Evolutionary conservation across 2,113 vertebrate species (phyloP).

Genomic region (Percina caprodes): DNA sequence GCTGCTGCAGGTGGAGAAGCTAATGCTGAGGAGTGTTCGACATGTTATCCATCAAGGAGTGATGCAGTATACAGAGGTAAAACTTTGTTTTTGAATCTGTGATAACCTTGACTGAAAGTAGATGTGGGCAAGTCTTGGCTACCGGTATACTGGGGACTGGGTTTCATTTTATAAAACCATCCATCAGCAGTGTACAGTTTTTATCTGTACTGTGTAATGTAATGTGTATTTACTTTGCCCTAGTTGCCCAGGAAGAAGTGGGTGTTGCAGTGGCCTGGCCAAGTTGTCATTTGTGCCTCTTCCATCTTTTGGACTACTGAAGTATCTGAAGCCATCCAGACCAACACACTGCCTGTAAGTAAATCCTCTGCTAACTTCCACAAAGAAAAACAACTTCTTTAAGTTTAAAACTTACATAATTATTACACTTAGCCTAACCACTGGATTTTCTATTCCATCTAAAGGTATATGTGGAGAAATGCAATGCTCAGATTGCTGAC

Average conservation of each 20-base stretch:
- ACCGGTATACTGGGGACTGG: not conserved
- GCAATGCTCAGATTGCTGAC: slow-evolving; percentile 89
- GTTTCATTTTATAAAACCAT: slow-evolving; percentile 2
- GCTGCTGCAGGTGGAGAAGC: slow-evolving; percentile 91
- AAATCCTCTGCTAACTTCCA: slow-evolving; percentile 74
- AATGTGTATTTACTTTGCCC: not conserved
- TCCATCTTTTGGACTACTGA: slow-evolving; percentile 94
- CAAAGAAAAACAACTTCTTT: not conserved
- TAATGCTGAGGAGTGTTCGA: slow-evolving; percentile 89
- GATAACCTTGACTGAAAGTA: not conserved
- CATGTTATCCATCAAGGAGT: slow-evolving; percentile 87
- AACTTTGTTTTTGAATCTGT: not conserved
- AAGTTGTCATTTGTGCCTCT: slow-evolving; percentile 94
- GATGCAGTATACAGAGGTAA: slow-evolving; percentile 86
- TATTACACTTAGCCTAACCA: slow-evolving; percentile 6
- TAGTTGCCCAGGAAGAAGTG: slow-evolving; percentile 89
- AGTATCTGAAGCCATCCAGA: slow-evolving; percentile 88
- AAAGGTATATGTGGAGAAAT: slow-evolving; percentile 90
- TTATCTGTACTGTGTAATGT: not conserved
- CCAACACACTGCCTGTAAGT: slow-evolving; percentile 85
- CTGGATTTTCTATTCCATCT: slow-evolving; percentile 33
- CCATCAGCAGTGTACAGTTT: not conserved
- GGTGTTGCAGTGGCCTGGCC: slow-evolving; percentile 95
- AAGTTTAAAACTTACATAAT: not conserved
- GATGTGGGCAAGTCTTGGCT: not conserved